These are phyloP conservation scores for Rapana venosa DNA, from an alignment of 2,888 invertebrate genomes.

Conservation along the genomic window DNA sequence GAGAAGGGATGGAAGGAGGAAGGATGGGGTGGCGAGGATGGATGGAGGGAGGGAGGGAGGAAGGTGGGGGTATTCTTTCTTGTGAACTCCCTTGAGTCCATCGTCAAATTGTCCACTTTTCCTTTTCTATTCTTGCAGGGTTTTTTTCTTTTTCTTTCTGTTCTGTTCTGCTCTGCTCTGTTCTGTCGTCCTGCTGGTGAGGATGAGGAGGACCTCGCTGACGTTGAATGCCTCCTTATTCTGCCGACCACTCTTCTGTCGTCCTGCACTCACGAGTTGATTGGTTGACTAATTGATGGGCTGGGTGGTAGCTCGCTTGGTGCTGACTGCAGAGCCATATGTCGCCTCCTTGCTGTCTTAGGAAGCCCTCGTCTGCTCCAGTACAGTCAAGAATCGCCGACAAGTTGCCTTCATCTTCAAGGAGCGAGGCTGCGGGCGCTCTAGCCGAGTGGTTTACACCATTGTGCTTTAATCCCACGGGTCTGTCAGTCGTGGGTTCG, in stretches of 20 bases:
- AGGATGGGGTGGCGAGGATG: not conserved
- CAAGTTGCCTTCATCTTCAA: too few species aligned
- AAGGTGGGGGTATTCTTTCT: conserved; percentile 11
- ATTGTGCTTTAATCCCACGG: too few species aligned
- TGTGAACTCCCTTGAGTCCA: not conserved
- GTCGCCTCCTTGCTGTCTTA: not conserved
- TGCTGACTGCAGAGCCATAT: too few species aligned
- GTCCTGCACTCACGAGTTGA: not conserved
- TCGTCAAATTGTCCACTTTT: not conserved
- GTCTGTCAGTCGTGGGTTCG: too few species aligned
- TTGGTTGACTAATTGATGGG: not conserved
- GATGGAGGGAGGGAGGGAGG: not conserved
- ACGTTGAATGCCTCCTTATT: not conserved
- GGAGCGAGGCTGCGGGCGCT: too few species aligned
- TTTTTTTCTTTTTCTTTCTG: not conserved
- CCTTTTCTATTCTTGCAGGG: not conserved
- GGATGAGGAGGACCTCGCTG: not conserved
- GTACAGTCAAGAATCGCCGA: too few species aligned
- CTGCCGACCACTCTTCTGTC: not conserved
- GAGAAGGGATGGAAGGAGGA: not conserved
- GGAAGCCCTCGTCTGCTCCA: too few species aligned
- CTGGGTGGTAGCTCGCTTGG: not conserved
- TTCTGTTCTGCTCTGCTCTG: not conserved
- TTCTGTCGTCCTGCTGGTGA: not conserved
- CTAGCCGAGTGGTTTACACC: too few species aligned